Percentiles rank a stretch among this genome's conserved stretches.
Evolutionary conservation across 2,797 vertebrate genomes (phyloP).

Genomic region (Trematomus bernacchii): DNA sequence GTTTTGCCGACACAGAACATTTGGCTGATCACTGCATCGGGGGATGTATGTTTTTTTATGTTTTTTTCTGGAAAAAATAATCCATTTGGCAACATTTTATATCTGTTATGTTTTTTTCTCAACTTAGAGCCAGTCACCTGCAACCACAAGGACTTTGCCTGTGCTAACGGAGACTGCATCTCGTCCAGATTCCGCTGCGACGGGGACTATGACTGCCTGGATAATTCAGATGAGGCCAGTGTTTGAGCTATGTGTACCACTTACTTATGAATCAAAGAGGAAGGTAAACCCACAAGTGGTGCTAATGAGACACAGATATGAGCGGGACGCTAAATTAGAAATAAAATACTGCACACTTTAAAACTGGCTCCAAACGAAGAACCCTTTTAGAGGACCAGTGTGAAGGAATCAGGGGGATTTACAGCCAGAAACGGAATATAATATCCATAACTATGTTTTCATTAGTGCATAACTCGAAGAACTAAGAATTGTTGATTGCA

Average conservation of each 20-base stretch:
- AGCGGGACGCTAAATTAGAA: neutral
- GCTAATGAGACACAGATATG: conserved; percentile 25
- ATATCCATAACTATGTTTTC: too few species aligned
- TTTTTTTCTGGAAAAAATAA: conserved; percentile 15
- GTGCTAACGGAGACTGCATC: conserved; percentile 95
- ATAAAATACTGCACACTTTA: neutral
- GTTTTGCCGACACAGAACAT: conserved; percentile 48
- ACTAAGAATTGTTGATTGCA: too few species aligned
- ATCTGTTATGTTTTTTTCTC: conserved; percentile 18
- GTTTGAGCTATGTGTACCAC: conserved; percentile 33
- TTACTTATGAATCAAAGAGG: conserved; percentile 18
- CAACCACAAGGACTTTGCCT: conserved; percentile 95
- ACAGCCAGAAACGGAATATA: too few species aligned
- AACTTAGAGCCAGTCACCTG: conserved; percentile 94
- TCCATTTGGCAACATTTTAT: conserved; percentile 14
- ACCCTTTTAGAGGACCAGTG: neutral
- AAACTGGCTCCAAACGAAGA: neutral
- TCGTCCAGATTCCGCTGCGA: conserved; percentile 97
- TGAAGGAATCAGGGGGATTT: too few species aligned
- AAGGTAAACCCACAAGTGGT: conserved; percentile 7
- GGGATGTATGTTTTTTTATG: conserved; percentile 41
- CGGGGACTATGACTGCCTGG: conserved; percentile 96
- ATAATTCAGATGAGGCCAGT: conserved; percentile 96
- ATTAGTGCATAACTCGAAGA: too few species aligned
- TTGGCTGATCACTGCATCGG: conserved; percentile 29